Base-by-base conservation (phyloP, 2,113 vertebrate species). In the Triplophysa dalaica region DNA sequence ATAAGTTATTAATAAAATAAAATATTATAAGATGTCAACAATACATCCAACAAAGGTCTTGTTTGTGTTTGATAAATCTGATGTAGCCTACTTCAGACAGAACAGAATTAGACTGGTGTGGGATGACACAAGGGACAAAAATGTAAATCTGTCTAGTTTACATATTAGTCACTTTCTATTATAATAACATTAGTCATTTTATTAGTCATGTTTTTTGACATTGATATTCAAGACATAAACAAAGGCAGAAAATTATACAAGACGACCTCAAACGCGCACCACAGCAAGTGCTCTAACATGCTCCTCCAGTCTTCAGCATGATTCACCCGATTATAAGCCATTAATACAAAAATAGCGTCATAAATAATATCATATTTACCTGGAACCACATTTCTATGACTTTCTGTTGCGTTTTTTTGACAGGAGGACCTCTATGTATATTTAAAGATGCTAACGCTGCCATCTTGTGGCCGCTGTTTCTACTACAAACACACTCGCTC, bases 391-490 rank as follows among this genome's bases (percentile, higher is more conserved):
- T 7, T 19, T 17, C 14, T 7, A 17, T 54, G 50, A 3, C 12
- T 52, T 52, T 52, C 8, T 43, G 10, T 11, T 8, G 41, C 5
- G 41, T 79, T 63, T 56, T 41, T 26, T 29, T 26, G 22, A 8
- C n/a, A n/a, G 5, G 60, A 33, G 5, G 5, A 3, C 41, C 58
- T 10, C 60, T n/a, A 26, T 17, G 26, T 6, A 14, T 19, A 19
- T 43, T 80, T 78, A 2, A 72, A 83, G 81, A 83, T 52, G 70
- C 76, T 68, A 77, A 82, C 67, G 84, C 82, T 85, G 87, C 87
- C 87, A 86, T 83, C 87, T 88, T 83, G 87, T 88, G 87, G 78
- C 52, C 43, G 4, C 33, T 19, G 58, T 9, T 29, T 8, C 75
- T 29, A 17, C 56, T n/a, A 19, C 38, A 64, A 29, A 14, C 33